Evolutionary conservation across 2,113 vertebrate species (phyloP).

Genomic region (Silurus meridionalis): DNA sequence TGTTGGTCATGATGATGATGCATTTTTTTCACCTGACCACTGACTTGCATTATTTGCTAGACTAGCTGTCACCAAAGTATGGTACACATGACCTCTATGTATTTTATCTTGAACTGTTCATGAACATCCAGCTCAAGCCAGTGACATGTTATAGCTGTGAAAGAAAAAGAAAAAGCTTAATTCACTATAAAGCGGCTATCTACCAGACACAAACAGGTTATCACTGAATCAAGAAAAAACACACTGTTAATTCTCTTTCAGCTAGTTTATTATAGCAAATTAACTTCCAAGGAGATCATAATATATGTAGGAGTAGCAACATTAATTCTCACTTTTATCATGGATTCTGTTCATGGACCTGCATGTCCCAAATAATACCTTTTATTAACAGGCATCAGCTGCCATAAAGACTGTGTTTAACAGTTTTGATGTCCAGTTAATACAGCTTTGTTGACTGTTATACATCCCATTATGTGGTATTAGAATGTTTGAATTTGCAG

Average conservation of each 20-base stretch:
- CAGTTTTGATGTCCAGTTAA: not conserved
- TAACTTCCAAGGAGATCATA: not conserved
- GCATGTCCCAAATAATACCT: not conserved
- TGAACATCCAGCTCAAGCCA: not conserved
- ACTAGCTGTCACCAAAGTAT: not conserved
- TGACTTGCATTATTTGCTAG: not conserved
- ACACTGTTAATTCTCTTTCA: not conserved
- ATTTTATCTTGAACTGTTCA: not conserved
- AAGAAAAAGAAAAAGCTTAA: not conserved
- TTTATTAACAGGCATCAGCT: not conserved
- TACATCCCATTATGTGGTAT: not conserved
- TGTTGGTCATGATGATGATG: not conserved
- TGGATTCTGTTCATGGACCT: not conserved
- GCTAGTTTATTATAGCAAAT: not conserved
- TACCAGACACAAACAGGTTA: not conserved
- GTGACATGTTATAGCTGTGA: not conserved
- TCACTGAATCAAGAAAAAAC: not conserved
- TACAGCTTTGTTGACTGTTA: not conserved
- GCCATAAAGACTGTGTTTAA: not conserved
- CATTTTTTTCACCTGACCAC: not conserved
- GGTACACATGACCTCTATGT: not conserved
- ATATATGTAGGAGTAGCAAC: not conserved
- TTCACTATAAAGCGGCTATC: not conserved
- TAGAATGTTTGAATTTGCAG: not conserved
- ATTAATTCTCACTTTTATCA: not conserved